Evolutionary conservation across 1,140 invertebrate genomes (phyloP).

Genomic region (Acarapis woodi): DNA sequence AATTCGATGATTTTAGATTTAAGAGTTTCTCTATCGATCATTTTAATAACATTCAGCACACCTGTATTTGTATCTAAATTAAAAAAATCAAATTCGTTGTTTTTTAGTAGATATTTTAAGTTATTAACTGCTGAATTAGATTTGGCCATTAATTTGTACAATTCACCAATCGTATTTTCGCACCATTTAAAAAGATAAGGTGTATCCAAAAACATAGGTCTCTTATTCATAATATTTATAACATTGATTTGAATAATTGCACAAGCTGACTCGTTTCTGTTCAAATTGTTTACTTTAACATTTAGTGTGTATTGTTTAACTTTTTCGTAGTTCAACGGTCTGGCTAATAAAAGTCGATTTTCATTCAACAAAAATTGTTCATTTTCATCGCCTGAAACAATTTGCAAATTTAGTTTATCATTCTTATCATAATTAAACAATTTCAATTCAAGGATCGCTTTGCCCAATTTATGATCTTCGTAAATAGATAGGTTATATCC

Average conservation of each 20-base stretch:
- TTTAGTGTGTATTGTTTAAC: no score
- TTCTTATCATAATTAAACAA: no score
- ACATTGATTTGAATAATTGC: slow-evolving; percentile 31
- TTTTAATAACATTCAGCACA: slow-evolving; percentile 43
- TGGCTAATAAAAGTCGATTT: no score
- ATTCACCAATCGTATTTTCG: slow-evolving; percentile 23
- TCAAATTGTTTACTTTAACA: no score
- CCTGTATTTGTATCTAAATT: slow-evolving; percentile 56
- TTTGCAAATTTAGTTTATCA: no score
- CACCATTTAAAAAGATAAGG: slow-evolving; percentile 70
- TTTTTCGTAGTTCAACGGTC: no score
- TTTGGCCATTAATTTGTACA: slow-evolving; percentile 1
- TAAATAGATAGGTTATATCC: no score
- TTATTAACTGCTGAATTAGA: slow-evolving; percentile 32
- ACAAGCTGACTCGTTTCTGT: no score
- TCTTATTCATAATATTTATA: slow-evolving; percentile 76
- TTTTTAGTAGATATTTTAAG: slow-evolving; percentile 65
- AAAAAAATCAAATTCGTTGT: slow-evolving; percentile 54
- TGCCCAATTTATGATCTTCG: no score
- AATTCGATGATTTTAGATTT: slow-evolving; percentile 2
- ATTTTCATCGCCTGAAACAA: no score
- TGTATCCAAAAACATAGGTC: slow-evolving; percentile 62
- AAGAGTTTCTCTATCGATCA: slow-evolving; percentile 43
- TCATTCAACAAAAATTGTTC: no score
- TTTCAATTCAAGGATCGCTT: no score